phyloP scores from a whole-genome alignment of 2,888 invertebrate genomes.

The Dilophus febrilis region DNA sequence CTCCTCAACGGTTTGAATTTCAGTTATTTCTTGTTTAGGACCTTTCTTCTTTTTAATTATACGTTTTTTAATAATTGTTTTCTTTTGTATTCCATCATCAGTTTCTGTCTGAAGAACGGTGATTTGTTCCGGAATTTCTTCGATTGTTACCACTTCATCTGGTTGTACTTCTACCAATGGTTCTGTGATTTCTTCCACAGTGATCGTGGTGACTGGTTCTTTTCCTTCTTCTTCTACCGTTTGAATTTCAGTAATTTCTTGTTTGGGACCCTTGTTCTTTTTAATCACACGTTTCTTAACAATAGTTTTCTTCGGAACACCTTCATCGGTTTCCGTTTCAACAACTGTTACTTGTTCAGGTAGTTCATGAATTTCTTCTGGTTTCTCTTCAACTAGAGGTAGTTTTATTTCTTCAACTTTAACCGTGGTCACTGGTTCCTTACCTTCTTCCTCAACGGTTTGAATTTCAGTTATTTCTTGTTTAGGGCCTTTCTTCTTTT shows the following conservation, averaged over 20 bases:
- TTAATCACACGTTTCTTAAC: too few species aligned
- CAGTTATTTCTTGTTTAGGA: conserved; percentile 23
- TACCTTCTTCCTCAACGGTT: conserved; percentile 18
- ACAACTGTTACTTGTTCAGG: conserved; percentile 24
- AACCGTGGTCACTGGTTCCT: conserved; percentile 20
- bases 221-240: conserved; percentile 7
- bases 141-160: too few species aligned
- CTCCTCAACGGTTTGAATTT: conserved; percentile 25
- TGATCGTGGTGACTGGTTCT: too few species aligned
- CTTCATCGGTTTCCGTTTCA: conserved; percentile 26
- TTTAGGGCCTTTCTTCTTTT: conserved; percentile 17
- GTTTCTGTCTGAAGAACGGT: conserved; percentile 21
- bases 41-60: conserved; percentile 23
- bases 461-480: conserved; percentile 24
- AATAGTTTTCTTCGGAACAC: conserved; percentile 12
- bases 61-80: conserved; percentile 18
- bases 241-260: conserved; percentile 20
- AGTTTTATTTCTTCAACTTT: conserved; percentile 19
- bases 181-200: too few species aligned
- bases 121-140: conserved; percentile 13
- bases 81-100: conserved; percentile 18
- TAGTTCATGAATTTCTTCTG: conserved; percentile 18
- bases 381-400: conserved; percentile 11
- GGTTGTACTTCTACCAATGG: too few species aligned
- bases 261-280: conserved; percentile 11